These are phyloP conservation scores for Drosophila neonasuta DNA, from an alignment of 2,888 invertebrate species.

Conservation along the genomic window DNA sequence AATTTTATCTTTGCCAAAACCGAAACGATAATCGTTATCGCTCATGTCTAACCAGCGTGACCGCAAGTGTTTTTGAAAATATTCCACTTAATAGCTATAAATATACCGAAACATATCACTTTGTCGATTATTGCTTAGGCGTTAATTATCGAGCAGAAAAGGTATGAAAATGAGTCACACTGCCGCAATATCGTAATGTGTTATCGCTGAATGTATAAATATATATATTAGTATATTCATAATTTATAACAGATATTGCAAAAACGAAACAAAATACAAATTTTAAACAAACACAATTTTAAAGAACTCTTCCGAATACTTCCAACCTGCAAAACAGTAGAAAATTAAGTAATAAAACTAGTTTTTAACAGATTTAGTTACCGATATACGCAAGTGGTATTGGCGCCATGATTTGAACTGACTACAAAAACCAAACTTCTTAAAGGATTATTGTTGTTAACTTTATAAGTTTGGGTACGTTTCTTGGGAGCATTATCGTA, in stretches of 20 bases:
- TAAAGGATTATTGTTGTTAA: slow-evolving; percentile 31
- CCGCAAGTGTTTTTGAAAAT: not conserved
- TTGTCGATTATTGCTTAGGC: slow-evolving; percentile 27
- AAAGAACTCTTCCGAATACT: slow-evolving; percentile 35
- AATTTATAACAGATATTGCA: not conserved
- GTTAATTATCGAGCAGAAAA: slow-evolving; percentile 3
- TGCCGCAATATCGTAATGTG: not conserved
- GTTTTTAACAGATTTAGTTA: slow-evolving; percentile 25
- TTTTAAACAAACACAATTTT: not conserved
- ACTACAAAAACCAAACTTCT: slow-evolving; percentile 57
- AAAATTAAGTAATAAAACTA: not conserved
- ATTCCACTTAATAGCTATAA: not conserved
- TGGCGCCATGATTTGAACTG: slow-evolving; percentile 69
- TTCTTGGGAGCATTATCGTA: slow-evolving; percentile 53
- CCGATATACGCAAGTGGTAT: slow-evolving; percentile 76
- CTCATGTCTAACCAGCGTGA: slow-evolving; percentile 49
- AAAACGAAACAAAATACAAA: not conserved
- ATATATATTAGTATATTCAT: not conserved
- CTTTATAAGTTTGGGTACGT: slow-evolving; percentile 54
- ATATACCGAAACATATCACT: slow-evolving; percentile 20
- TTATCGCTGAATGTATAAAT: not conserved
- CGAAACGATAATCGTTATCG: slow-evolving; percentile 57
- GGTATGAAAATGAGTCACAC: slow-evolving; percentile 1
- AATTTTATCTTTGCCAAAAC: slow-evolving; percentile 59
- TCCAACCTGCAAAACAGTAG: slow-evolving; percentile 37